phyloP scores from a whole-genome alignment of 1,140 invertebrate genomes.

The Drosophila nikananu region DNA sequence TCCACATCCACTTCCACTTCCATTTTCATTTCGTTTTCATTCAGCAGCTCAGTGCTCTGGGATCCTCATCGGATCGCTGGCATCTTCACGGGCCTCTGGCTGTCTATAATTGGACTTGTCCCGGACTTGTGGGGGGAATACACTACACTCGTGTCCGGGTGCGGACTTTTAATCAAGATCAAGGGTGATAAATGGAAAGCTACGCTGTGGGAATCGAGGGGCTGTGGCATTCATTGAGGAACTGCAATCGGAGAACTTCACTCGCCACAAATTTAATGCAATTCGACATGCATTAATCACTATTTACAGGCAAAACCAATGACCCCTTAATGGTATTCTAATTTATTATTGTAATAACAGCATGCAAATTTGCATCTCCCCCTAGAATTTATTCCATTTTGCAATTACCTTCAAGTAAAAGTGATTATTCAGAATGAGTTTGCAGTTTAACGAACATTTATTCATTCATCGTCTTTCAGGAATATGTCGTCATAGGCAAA shows the following conservation, averaged over 20 bases:
- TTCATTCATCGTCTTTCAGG: constrained; percentile 15
- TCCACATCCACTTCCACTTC: not conserved
- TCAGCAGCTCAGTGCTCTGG: constrained; percentile 45
- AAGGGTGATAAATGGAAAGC: constrained; percentile 66
- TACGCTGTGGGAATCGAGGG: constrained; percentile 49
- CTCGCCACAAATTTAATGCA: constrained; percentile 16
- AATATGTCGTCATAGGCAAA: constrained; percentile 54
- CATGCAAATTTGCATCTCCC: not conserved
- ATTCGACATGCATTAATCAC: constrained; percentile 26
- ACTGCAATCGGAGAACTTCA: constrained; percentile 18
- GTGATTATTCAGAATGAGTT: not conserved
- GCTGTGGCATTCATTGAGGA: constrained; percentile 32
- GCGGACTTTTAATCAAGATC: constrained; percentile 75
- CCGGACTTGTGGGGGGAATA: constrained; percentile 24
- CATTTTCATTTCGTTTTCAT: constrained; percentile 60
- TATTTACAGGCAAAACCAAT: not conserved
- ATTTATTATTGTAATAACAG: not conserved
- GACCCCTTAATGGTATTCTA: constrained; percentile 1
- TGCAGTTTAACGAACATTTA: not conserved
- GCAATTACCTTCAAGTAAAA: not conserved
- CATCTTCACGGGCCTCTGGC: constrained; percentile 76
- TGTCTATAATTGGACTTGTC: constrained; percentile 79
- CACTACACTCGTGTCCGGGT: constrained; percentile 45
- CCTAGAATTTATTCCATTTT: not conserved
- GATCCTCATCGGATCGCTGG: constrained; percentile 57